Evolutionary conservation across 1,140 invertebrate species (phyloP).

Genomic region (Trachelipus rathkii): DNA sequence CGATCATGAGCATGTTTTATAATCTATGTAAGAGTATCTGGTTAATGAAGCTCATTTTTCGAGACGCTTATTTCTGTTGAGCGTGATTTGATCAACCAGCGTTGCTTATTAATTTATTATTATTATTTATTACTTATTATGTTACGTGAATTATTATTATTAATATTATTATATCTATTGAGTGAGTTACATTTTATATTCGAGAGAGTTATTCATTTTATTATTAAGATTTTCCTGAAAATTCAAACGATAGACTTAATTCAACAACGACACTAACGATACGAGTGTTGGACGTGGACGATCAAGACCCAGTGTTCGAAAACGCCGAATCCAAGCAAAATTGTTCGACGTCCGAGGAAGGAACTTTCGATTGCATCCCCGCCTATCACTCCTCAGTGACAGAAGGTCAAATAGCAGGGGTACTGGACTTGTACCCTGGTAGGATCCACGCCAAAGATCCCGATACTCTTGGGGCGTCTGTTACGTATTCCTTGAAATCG

Average conservation of each 20-base stretch:
- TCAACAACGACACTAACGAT: conserved; percentile 79
- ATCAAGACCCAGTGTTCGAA: conserved; percentile 67
- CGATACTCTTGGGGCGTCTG: conserved; percentile 77
- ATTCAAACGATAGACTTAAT: conserved; percentile 66
- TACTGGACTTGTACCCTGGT: conserved; percentile 22
- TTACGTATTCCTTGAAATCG: conserved; percentile 73
- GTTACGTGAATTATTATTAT: too few species aligned
- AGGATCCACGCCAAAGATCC: conserved; percentile 21
- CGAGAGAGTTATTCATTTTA: too few species aligned
- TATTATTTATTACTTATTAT: too few species aligned
- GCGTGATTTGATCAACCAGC: too few species aligned
- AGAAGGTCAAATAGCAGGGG: conserved; percentile 16
- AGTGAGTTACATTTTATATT: too few species aligned
- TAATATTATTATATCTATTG: too few species aligned
- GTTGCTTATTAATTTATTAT: too few species aligned
- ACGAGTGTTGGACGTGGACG: conserved; percentile 79
- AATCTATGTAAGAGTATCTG: too few species aligned
- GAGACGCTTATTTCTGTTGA: too few species aligned
- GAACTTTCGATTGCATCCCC: background rate
- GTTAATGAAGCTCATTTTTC: too few species aligned
- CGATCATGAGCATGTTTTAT: too few species aligned
- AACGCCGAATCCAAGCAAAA: background rate
- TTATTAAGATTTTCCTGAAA: conserved; percentile 73
- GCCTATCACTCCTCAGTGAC: conserved; percentile 18
- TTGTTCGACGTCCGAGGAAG: background rate